These are phyloP conservation scores for Tupiocoris notatus DNA, from an alignment of 2,888 invertebrate genomes.

Conservation along the genomic window DNA sequence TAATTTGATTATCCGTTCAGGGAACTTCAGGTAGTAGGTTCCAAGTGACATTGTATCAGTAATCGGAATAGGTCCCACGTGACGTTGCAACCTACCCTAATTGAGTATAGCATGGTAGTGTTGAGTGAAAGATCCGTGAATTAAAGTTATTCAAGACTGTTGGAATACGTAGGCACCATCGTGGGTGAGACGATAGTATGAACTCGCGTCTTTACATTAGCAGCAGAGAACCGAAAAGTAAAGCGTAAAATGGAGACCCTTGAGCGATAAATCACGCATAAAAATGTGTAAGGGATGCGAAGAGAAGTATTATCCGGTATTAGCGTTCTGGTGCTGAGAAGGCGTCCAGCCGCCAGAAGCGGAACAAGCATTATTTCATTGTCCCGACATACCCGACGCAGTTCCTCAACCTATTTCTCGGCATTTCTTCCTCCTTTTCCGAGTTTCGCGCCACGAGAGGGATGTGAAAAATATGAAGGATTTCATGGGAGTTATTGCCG, in stretches of 20 bases:
- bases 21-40: no score
- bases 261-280: constrained; percentile 1
- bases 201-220: no score
- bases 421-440: background rate
- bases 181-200: no score
- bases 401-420: background rate
- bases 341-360: constrained; percentile 1
- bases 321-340: constrained; percentile 10
- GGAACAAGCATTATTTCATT: constrained; percentile 35
- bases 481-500: constrained; percentile 35
- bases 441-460: background rate
- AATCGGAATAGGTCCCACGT: no score
- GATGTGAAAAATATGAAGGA: constrained; percentile 32
- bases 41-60: no score
- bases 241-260: background rate
- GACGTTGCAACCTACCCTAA: no score
- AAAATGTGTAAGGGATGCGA: background rate
- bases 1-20: no score
- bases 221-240: background rate
- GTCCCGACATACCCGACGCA: constrained; percentile 2
- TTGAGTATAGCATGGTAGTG: no score
- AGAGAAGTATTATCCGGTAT: constrained; percentile 23
- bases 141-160: no score
- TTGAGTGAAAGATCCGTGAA: no score
- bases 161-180: no score